Conservation (phyloP, 2,797 vertebrate genomes). For the Tangara arthus region DNA sequence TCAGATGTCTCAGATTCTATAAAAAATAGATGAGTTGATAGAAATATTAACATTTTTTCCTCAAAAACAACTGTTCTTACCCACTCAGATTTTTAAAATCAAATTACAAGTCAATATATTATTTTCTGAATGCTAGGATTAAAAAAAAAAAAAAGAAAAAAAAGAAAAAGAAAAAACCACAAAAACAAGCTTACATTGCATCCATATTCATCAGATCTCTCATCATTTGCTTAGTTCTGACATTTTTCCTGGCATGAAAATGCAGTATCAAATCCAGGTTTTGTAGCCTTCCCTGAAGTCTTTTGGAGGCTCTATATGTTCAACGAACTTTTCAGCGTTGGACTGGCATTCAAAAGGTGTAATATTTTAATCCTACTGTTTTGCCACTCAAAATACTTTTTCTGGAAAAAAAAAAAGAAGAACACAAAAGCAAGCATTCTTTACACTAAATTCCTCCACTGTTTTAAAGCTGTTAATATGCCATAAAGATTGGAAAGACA, state of each 20-base stretch:
- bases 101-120: background rate
- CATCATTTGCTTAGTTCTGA: background rate
- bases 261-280: background rate
- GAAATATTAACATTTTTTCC: background rate
- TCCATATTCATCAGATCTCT: background rate
- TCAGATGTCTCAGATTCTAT: background rate
- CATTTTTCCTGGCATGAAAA: background rate
- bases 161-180: fast-evolving
- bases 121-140: background rate
- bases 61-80: background rate
- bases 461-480: background rate
- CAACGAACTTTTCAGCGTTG: background rate
- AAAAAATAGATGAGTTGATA: background rate
- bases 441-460: background rate
- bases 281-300: background rate
- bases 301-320: background rate
- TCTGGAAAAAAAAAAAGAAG: background rate
- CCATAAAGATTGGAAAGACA: background rate
- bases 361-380: background rate
- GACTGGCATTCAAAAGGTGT: background rate
- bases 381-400: background rate
- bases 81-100: background rate
- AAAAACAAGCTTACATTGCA: background rate
- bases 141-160: background rate
- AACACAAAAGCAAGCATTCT: background rate